phyloP scores from a whole-genome alignment of 2,113 vertebrate genomes.

The Cynopterus brachyotis region DNA sequence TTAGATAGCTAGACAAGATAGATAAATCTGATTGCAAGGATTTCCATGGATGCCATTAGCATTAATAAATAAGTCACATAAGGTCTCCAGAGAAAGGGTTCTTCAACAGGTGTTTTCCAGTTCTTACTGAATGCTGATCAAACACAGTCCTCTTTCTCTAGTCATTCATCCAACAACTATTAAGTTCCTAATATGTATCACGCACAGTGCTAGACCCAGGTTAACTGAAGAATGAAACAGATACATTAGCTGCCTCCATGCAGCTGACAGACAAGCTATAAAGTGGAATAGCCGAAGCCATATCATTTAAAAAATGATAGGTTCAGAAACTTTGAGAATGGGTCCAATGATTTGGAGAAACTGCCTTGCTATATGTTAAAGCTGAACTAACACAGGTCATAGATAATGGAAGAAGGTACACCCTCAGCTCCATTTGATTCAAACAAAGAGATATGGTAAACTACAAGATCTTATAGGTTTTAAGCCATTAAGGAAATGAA shows the following conservation, averaged over 20 bases:
- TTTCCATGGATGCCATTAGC: background rate
- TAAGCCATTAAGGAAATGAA: background rate
- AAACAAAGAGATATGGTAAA: background rate
- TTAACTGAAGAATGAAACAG: background rate
- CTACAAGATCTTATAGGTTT: background rate
- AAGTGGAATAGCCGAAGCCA: background rate
- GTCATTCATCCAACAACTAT: conserved; percentile 5
- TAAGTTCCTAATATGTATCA: background rate
- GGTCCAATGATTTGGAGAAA: background rate
- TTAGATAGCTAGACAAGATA: background rate
- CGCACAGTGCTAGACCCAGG: background rate
- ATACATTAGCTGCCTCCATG: background rate
- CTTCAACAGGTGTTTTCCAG: background rate
- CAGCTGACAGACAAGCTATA: background rate
- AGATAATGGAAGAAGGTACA: background rate
- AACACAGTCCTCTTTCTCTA: background rate
- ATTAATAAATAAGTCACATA: conserved; percentile 16
- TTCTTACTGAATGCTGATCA: conserved; percentile 7
- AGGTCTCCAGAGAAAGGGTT: background rate
- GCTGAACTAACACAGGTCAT: background rate
- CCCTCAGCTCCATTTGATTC: background rate
- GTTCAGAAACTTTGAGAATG: conserved; percentile 37
- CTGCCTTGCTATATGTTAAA: background rate
- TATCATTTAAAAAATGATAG: background rate
- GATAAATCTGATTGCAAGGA: background rate